Evolutionary conservation across 2,888 invertebrate species (phyloP), one percentile per base, ranked within the genome.

Genomic region (Agrypnus murinus): DNA sequence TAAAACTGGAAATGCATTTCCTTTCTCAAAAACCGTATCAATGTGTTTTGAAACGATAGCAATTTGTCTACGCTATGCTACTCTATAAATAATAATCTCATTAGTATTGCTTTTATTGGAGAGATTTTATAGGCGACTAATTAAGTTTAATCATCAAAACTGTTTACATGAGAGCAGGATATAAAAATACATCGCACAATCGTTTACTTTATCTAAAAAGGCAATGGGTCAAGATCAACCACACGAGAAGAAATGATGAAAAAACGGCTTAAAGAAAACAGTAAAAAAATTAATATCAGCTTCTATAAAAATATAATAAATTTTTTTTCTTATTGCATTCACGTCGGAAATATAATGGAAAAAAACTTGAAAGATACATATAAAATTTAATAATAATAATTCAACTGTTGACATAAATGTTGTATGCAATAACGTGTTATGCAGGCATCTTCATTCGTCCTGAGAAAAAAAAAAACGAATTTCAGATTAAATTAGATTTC

Each of bases 201-300:
- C 50, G 31, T 46, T 40, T 59, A 48, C 14, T 66, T 25, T 66
- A 66, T 66, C 66, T 59, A 12, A 17, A 25, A 50, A 59, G 66
- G 57, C 66, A 66, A 66, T 66, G 66, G 66, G 66, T 66, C 66
- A 66, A 66, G 66, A 66, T 58, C 66, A 66, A 43, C 8, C 34
- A 45, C 17, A 25, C 25, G 5, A 25, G 25, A 25, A 25, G 25
- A 2, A 5, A 25, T 5, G 25, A 25, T 43, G 7, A 8, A 57
- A n/a, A 38, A 43, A 12, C 19, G 58, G 38, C 5, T 25, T 25
- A 25, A 55, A 31, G 9, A 17, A 25, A 31, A 4, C 25, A 40
- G 55, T 32, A 55, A 40, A 58, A 58, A 19, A 40, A 25, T 38
- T 6, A 38, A 15, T 4, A n/a, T 17, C 14, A 25, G 25, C 25